Evolutionary conservation across 2,888 invertebrate genomes (phyloP), one percentile per base, ranked within the genome.

Genomic region (Lasioglossum villosulum): DNA sequence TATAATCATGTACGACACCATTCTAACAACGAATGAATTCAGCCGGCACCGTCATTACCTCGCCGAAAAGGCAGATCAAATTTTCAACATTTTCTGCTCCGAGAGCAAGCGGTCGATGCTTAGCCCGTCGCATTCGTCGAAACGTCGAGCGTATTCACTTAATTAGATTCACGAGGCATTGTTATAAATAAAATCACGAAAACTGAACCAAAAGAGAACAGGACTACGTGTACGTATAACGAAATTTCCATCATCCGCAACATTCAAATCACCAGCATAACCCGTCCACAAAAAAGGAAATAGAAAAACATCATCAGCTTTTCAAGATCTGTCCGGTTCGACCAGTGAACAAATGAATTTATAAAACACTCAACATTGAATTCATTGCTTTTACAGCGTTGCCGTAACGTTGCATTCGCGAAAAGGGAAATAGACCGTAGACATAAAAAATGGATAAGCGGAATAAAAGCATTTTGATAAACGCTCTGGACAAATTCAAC

Each of bases 1-100:
- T 75, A 88, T 88, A 88, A 90, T 91, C 91, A 91, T 90, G 90
- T 82, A 76, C 85, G 86, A 86, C 86, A 84, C 80, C 78, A 86
- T 90, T 80, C 76, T 84, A 82, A 83, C 80, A 90, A 86, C 87
- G 87, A 84, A 89, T 84, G 80, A 87, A 85, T 87, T 82, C 75
- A 75, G 37, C 73, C 70, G 72, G 80, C 19, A 73, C 78, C 37
- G 70, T 71, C 79, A 76, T 82, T 84, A 80, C 77, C 76, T 75
- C 39, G 56, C 52, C 52, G 30, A 6, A 45, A 59, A 30, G 63
- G 66, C 42, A 59, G 39, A 19, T 37, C 39, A 37, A 79, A 83
- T 75, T 79, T 39, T 56, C 19, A 48, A 66, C 23, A 12, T 37
- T 74, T 23, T 34, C 8, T 30, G 14, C 19, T 23, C 4, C 16